phyloP scores from a whole-genome alignment of 1,140 invertebrate genomes.

The Ceratina japonica region DNA sequence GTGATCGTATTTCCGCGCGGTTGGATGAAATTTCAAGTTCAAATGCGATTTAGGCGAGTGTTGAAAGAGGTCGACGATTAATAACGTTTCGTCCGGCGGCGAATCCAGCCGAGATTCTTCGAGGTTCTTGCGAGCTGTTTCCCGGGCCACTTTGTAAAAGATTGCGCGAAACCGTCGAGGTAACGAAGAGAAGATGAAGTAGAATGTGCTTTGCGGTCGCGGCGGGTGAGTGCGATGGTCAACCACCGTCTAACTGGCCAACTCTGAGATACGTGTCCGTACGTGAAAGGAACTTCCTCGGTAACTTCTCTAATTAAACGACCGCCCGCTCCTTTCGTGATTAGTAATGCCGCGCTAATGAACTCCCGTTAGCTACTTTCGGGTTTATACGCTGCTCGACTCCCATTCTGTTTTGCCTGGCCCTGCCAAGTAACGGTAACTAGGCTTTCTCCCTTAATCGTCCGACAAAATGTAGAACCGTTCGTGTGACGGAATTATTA shows the following conservation, averaged over 20 bases:
- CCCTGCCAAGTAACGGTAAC: background rate
- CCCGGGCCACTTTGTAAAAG: background rate
- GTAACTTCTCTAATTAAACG: constrained; percentile 60
- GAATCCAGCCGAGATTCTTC: background rate
- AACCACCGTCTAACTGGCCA: constrained; percentile 41
- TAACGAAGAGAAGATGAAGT: constrained; percentile 28
- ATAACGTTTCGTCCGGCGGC: background rate
- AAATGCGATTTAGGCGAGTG: background rate
- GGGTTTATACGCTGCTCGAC: background rate
- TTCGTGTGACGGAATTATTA: too few species aligned
- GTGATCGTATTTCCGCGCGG: too few species aligned
- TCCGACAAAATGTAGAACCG: background rate
- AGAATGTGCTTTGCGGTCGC: constrained; percentile 45
- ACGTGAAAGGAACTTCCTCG: constrained; percentile 28
- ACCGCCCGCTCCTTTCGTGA: constrained; percentile 35
- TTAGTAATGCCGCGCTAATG: constrained; percentile 55
- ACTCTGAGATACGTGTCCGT: constrained; percentile 54
- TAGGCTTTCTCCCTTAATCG: background rate
- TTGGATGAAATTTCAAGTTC: background rate
- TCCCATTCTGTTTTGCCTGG: background rate
- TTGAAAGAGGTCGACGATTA: background rate
- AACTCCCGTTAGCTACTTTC: constrained; percentile 30
- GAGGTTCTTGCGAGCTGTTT: background rate
- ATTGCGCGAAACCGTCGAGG: constrained; percentile 6
- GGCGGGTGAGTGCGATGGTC: constrained; percentile 38